Evolutionary conservation across 30 jellyfish, hydroid and myxozoan genomes (phyloP), one percentile per base, ranked within the genome.

Genomic region (Cassiopea xamachana): DNA sequence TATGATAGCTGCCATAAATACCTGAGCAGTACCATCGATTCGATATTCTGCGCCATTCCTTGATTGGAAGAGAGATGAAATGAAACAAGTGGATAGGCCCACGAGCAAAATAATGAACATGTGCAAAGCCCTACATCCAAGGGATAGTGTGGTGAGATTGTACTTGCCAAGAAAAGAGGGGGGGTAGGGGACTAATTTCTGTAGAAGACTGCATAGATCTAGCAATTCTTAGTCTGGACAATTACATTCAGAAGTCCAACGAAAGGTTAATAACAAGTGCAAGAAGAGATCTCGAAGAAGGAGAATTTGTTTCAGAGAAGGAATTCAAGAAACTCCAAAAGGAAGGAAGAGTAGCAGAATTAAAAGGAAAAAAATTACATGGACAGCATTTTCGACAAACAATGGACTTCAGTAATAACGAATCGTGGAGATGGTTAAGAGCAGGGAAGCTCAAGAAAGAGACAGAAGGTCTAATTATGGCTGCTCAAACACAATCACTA

Each of bases 391-490:
- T 62, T 15, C 2, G 6, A 69, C 83, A 7, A 48, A 64, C 72
- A 1, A 0, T 39, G 62, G 82, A 48, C 6, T 6, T 64, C 5
- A 48, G 70, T 14, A 59, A 47, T 18, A 17, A 50, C 1, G 82
- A 60, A 47, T 82, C 83, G 73, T 82, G 71, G 90, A 48, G 8
- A 80, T 82, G 90, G 83, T 19, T 82, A 7, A 27, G 68, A 46
- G 48, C 44, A n/a, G 83, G 90, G 14, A 19, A 46, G 44, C 48
- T 18, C 16, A 82, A 82, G 69, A 82, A n/a, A n/a, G n/a, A n/a
- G n/a, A n/a, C n/a, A n/a, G n/a, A n/a, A n/a, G n/a, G n/a, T n/a
- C n/a, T n/a, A n/a, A n/a, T n/a, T n/a, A n/a, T n/a, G n/a, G n/a
- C n/a, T n/a, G n/a, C n/a, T n/a, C n/a, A n/a, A n/a, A 45, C 15